Percentiles rank a stretch among this genome's conserved stretches.
Conservation (phyloP, 2,888 invertebrate species). For the Caenorhabditis sp. region DNA sequence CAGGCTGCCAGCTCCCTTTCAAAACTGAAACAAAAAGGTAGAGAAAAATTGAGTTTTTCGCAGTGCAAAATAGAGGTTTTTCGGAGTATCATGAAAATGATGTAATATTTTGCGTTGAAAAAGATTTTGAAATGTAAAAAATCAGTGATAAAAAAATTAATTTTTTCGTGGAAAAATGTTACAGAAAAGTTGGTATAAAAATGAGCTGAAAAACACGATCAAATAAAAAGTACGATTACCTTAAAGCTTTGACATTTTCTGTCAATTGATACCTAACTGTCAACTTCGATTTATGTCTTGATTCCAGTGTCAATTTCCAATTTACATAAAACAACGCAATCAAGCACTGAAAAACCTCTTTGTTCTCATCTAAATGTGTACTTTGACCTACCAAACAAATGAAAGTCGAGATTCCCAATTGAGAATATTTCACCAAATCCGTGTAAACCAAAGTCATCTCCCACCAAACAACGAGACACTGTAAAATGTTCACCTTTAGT, state of each 20-base stretch:
- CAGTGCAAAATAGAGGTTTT: background rate
- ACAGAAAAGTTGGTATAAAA: background rate
- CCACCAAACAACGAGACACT: conserved; percentile 21
- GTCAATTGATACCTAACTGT: conserved; percentile 39
- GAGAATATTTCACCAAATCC: conserved; percentile 22
- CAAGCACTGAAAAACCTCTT: conserved; percentile 18
- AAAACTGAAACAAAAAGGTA: background rate
- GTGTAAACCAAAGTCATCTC: conserved; percentile 19
- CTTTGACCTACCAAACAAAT: conserved; percentile 12
- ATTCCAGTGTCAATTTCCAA: conserved; percentile 24
- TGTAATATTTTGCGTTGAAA: no score
- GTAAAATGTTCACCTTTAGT: conserved; percentile 2
- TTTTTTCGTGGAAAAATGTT: background rate
- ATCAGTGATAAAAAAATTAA: background rate
- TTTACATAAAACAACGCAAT: conserved; percentile 31
- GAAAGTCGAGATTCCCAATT: conserved; percentile 24
- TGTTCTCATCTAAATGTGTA: background rate
- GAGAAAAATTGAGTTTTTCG: background rate
- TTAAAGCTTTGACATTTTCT: conserved; percentile 36
- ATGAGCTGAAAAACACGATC: background rate
- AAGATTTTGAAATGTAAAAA: background rate
- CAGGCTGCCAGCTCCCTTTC: conserved; percentile 9
- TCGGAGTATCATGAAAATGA: background rate
- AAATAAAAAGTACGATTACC: no score
- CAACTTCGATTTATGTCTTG: conserved; percentile 21